Evolutionary conservation across 2,888 invertebrate species (phyloP).

Genomic region (Protodeltote pygarga): DNA sequence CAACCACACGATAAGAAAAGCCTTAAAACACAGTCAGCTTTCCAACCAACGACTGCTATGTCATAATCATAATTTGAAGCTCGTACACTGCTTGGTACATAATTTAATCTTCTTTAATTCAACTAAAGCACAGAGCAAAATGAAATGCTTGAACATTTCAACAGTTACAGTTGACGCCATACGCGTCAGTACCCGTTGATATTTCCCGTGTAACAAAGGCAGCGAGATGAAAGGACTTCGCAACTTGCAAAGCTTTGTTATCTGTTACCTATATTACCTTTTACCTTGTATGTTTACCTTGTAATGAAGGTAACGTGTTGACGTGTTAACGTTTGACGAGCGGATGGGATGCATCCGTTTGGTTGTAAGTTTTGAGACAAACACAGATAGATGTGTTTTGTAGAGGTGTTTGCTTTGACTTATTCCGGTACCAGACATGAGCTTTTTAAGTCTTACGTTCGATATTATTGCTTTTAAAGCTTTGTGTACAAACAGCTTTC

Average conservation of each 20-base stretch:
- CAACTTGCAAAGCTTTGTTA: slow-evolving; percentile 41
- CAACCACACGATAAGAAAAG: no score
- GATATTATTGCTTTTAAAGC: no score
- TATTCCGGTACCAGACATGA: no score
- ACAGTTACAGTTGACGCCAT: slow-evolving; percentile 12
- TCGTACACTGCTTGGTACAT: no score
- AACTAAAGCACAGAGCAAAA: slow-evolving; percentile 12
- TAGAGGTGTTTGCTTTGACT: no score
- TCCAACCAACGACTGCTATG: no score
- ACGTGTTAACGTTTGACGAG: slow-evolving; percentile 21
- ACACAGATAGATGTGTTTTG: not conserved
- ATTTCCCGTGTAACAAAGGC: slow-evolving; percentile 35
- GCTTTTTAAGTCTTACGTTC: no score
- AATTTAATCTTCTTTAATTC: slow-evolving; percentile 3
- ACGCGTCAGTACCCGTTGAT: slow-evolving; percentile 27
- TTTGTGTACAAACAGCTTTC: no score
- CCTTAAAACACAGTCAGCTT: no score
- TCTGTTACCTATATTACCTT: slow-evolving; percentile 38
- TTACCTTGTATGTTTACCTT: slow-evolving; percentile 24
- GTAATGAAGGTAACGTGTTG: slow-evolving; percentile 19
- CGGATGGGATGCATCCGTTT: slow-evolving; percentile 15
- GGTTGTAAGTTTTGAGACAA: slow-evolving; percentile 12
- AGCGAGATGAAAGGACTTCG: slow-evolving; percentile 37
- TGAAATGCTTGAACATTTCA: slow-evolving; percentile 8
- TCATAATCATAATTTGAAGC: no score